phyloP scores from a whole-genome alignment of 2,113 vertebrate genomes.

The Brachirus orientalis region DNA sequence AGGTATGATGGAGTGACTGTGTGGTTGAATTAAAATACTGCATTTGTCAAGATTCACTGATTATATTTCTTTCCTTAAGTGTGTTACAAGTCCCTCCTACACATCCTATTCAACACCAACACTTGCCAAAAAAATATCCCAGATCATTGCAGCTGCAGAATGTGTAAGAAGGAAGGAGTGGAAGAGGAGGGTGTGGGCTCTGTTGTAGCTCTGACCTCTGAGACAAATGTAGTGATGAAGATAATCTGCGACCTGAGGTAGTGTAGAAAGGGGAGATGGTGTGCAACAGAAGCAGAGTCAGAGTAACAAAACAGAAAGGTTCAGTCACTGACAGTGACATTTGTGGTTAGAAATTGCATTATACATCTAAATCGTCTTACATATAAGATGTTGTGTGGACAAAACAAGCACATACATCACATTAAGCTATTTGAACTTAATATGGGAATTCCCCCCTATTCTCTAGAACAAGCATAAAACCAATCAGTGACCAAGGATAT shows the following conservation, averaged over 20 bases:
- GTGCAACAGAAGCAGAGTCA: background rate
- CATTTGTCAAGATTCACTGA: background rate
- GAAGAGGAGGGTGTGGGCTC: constrained; percentile 15
- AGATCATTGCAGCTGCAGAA: constrained; percentile 48
- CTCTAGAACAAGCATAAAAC: no score
- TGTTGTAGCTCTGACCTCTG: constrained; percentile 20
- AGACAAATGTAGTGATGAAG: constrained; percentile 15
- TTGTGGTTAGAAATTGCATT: no score
- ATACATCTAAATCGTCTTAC: no score
- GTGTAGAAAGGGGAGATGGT: background rate
- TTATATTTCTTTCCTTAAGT: constrained; percentile 2
- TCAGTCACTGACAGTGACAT: background rate
- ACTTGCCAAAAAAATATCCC: constrained; percentile 59
- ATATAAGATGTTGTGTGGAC: no score
- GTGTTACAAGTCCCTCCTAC: constrained; percentile 37
- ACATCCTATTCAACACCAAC: constrained; percentile 52
- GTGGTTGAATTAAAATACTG: constrained; percentile 1
- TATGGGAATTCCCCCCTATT: no score
- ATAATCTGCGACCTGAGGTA: constrained; percentile 1
- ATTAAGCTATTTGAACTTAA: no score
- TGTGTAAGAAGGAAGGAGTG: constrained; percentile 38
- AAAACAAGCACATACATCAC: no score
- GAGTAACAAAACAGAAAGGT: background rate
- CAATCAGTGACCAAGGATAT: no score
- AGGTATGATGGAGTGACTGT: constrained; percentile 80